Evolutionary conservation across 2,888 invertebrate species (phyloP), one percentile per base, ranked within the genome.

Genomic region (Parnassius orleans): DNA sequence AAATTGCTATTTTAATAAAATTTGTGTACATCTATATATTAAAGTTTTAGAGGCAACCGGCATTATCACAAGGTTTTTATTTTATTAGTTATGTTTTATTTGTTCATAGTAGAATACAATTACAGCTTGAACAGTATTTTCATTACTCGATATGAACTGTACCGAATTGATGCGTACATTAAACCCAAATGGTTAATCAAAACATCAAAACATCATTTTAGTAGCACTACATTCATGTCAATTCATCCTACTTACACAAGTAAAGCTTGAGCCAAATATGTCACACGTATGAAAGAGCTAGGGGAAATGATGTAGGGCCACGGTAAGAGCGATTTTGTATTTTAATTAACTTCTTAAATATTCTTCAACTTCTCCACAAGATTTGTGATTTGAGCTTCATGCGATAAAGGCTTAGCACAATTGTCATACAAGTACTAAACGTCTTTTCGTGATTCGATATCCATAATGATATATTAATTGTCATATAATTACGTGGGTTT

Each of bases 131-230:
- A 43, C 9, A 15, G n/a, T 10, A 60, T 54, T 43, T 53, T 19
- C 43, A 60, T 60, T 24, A 60, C 12, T 56, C 56, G 12, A 7
- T 9, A 48, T 7, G 48, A 48, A n/a, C 48, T 48, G 9, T 14
- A 14, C 41, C 9, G 9, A 54, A 54, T 42, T 44, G 55, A 48
- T 14, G 42, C 55, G 54, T 55, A 48, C 52, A 50, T 57, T 48
- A 56, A 61, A 33, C 54, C 63, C 61, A 52, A 52, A 57, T 56
- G 24, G 53, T 54, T 43, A 47, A 57, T 66, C 63, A 65, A 55
- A 66, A 68, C 63, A 66, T 68, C 63, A 65, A 55, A 68, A 68
- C 63, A 68, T 68, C 65, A 65, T 58, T 58, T 62, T 58, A 59
- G 47, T 60, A 63, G 60, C 65, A 62, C 59, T 61, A 43, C 60